phyloP scores from a whole-genome alignment of 2,113 vertebrate species.

The Acanthisitta chloris region DNA sequence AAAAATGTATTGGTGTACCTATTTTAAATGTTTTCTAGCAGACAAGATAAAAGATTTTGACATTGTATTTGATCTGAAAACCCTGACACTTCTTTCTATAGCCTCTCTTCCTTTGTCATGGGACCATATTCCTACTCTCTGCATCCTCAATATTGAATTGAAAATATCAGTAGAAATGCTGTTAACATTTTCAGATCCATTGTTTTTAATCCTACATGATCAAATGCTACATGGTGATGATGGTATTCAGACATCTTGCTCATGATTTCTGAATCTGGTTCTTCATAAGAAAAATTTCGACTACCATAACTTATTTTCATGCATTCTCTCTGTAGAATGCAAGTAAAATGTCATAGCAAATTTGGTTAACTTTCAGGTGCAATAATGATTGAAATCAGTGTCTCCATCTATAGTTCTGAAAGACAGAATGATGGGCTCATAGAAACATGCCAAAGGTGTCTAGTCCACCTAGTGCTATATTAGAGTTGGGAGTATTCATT shows the following conservation, averaged over 20 bases:
- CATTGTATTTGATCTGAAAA: background rate
- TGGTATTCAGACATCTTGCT: background rate
- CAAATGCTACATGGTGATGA: background rate
- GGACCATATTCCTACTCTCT: background rate
- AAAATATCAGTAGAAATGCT: background rate
- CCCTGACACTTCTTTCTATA: background rate
- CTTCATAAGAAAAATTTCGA: background rate
- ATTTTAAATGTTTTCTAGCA: background rate
- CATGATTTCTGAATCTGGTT: background rate
- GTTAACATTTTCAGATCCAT: background rate
- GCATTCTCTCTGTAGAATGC: background rate
- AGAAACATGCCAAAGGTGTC: background rate
- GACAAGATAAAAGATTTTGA: background rate
- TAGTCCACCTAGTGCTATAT: background rate
- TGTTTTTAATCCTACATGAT: background rate
- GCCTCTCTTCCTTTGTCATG: background rate
- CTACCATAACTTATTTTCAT: background rate
- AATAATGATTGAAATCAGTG: background rate
- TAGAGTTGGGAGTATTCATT: background rate
- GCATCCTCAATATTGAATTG: background rate
- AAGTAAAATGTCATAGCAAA: background rate
- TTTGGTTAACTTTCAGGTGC: background rate
- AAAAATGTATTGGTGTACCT: background rate
- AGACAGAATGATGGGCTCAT: background rate
- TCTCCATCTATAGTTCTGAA: background rate